Evolutionary conservation across 2,113 vertebrate genomes (phyloP).

Genomic region (Sylvilagus bachmani): DNA sequence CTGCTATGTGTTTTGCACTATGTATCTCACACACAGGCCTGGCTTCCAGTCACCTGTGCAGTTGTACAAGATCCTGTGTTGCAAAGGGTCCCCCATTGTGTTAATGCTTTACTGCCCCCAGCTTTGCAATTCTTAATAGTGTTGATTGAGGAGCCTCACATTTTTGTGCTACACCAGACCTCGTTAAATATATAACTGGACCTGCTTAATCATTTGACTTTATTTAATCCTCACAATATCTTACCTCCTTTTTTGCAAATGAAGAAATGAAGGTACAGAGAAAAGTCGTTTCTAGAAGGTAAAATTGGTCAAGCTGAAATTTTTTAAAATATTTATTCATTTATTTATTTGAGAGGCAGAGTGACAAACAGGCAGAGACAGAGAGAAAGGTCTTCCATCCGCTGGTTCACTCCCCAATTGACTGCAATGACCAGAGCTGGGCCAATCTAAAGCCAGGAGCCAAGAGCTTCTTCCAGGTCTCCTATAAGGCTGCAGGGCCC

Average conservation of each 20-base stretch:
- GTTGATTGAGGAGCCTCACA: not conserved
- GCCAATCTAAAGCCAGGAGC: too few relatives aligned
- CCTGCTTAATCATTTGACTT: not conserved
- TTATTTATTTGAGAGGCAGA: too few relatives aligned
- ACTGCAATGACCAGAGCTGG: too few relatives aligned
- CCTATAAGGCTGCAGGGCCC: too few relatives aligned
- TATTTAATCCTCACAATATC: not conserved
- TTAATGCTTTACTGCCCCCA: not conserved
- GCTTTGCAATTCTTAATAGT: not conserved
- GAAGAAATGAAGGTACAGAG: not conserved
- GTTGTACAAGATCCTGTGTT: not conserved
- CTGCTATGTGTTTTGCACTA: not conserved
- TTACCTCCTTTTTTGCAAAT: too few relatives aligned
- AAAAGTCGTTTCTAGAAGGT: not conserved
- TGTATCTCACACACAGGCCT: not conserved
- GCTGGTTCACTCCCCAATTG: too few relatives aligned
- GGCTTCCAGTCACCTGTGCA: not conserved
- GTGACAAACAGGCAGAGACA: too few relatives aligned
- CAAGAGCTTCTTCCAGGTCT: too few relatives aligned
- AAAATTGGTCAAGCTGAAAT: not conserved
- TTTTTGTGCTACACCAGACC: not conserved
- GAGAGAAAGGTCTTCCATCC: too few relatives aligned
- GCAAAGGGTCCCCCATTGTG: not conserved
- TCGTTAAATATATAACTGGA: not conserved
- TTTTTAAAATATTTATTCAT: too few relatives aligned